phyloP scores from a whole-genome alignment of 2,113 vertebrate genomes.

The Plotosus lineatus region DNA sequence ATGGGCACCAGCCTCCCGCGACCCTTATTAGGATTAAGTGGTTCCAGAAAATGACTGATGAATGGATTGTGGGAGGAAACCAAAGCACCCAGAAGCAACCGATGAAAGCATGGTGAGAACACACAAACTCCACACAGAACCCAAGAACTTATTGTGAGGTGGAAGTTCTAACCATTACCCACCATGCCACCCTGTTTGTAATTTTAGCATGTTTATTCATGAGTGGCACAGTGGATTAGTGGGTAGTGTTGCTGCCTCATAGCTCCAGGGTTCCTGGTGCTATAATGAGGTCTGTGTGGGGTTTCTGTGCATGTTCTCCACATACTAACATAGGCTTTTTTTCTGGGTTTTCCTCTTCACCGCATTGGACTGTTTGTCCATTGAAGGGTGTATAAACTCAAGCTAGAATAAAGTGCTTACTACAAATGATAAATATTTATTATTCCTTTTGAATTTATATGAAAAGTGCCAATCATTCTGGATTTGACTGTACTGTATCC shows the following conservation, averaged over 20 bases:
- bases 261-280: not conserved
- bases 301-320: not conserved
- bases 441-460: not conserved
- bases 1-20: no score
- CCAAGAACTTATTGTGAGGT: no score
- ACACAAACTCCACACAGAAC: no score
- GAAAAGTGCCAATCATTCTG: not conserved
- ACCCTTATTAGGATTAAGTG: no score
- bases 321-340: not conserved
- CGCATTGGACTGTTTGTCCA: not conserved
- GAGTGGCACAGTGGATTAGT: not conserved
- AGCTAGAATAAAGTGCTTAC: not conserved
- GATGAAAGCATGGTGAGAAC: no score
- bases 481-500: not conserved
- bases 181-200: not conserved
- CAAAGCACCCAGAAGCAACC: no score
- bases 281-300: not conserved
- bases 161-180: no score
- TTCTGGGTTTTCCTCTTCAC: not conserved
- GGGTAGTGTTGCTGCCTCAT: not conserved
- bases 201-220: not conserved
- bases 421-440: conserved; percentile 2
- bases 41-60: no score
- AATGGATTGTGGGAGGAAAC: no score
- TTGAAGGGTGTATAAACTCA: not conserved